A percentile compares a stretch with the other conserved stretches of the same genome.
phyloP scores from a whole-genome alignment of 2,113 vertebrate genomes.

The Daboia siamensis region DNA sequence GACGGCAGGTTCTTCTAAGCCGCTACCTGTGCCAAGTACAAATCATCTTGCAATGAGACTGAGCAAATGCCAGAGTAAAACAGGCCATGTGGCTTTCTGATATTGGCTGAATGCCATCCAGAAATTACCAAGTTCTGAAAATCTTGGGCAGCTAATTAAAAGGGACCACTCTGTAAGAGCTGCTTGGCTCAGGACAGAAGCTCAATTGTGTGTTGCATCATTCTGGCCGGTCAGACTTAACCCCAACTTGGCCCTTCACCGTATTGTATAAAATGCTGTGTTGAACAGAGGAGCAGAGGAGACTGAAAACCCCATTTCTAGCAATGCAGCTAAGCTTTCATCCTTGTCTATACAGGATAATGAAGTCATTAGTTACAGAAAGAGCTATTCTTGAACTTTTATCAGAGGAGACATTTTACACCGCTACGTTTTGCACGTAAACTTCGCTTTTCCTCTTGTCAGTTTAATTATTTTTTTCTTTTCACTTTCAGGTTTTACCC shows the following conservation, averaged over 20 bases:
- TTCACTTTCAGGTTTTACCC: neutral
- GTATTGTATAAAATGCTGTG: neutral
- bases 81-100: neutral
- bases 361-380: neutral
- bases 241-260: conserved; percentile 9
- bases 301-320: conserved; percentile 4
- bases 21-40: neutral
- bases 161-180: conserved; percentile 12
- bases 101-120: conserved; percentile 14
- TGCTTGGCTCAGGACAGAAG: conserved; percentile 16
- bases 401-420: neutral
- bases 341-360: neutral
- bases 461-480: neutral
- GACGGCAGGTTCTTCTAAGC: neutral
- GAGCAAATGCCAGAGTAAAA: conserved; percentile 8
- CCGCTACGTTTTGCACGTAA: neutral
- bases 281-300: neutral
- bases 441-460: neutral
- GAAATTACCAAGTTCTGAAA: conserved; percentile 22
- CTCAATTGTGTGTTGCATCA: conserved; percentile 28
- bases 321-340: neutral
- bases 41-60: neutral
- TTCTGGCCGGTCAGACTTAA: conserved; percentile 9
- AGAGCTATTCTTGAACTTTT: neutral
- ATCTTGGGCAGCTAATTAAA: conserved; percentile 21